A percentile compares a stretch with the other conserved stretches of the same genome.
phyloP scores from a whole-genome alignment of 2,888 invertebrate genomes.

The Odontomyia ornata region DNA sequence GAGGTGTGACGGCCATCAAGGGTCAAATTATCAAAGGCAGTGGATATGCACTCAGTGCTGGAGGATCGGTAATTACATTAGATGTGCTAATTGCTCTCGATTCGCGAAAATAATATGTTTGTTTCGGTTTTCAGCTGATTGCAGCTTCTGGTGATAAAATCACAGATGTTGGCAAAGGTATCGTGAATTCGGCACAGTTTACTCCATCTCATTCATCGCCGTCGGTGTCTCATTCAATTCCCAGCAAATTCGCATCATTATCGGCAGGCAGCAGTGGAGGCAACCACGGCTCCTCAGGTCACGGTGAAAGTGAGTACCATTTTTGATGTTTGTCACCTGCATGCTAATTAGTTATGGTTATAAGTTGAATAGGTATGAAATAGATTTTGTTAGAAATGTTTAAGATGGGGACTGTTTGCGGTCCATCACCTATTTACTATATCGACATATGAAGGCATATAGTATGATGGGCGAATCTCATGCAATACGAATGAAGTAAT shows the following conservation, averaged over 20 bases:
- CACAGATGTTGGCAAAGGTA: conserved; percentile 79
- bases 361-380: too few species aligned
- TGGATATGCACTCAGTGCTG: conserved; percentile 72
- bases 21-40: conserved; percentile 88
- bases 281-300: conserved; percentile 55
- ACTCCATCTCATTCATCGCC: conserved; percentile 60
- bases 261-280: conserved; percentile 38
- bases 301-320: conserved; percentile 62
- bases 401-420: too few species aligned
- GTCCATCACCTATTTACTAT: too few species aligned
- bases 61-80: conserved; percentile 65
- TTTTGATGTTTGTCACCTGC: background rate
- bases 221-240: background rate
- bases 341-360: background rate
- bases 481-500: too few species aligned
- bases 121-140: conserved; percentile 67
- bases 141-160: conserved; percentile 82
- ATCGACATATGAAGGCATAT: too few species aligned
- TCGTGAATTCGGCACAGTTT: conserved; percentile 78
- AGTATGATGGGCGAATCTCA: too few species aligned
- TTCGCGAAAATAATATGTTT: background rate
- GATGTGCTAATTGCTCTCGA: background rate
- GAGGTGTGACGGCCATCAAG: conserved; percentile 86
- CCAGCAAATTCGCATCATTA: conserved; percentile 37
- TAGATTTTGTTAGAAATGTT: too few species aligned